Percentiles rank a stretch among this genome's conserved stretches.
phyloP scores from a whole-genome alignment of 2,797 vertebrate genomes.

The Harpagifer antarcticus region DNA sequence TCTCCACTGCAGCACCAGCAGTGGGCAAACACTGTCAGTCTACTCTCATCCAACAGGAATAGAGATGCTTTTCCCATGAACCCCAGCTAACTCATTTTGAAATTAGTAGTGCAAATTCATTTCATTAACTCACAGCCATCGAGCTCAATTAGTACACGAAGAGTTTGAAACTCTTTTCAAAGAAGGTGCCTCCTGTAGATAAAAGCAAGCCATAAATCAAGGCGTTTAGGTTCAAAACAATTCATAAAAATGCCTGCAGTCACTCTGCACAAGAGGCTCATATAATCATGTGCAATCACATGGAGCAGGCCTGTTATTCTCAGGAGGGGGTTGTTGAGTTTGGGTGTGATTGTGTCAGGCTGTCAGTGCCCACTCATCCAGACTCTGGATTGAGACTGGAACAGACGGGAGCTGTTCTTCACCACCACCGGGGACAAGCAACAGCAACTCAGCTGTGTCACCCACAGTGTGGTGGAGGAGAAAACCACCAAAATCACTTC shows the following conservation, averaged over 20 bases:
- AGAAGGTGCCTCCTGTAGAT: slow-evolving; percentile 40
- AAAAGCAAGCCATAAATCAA: slow-evolving; percentile 44
- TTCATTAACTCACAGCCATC: slow-evolving; percentile 56
- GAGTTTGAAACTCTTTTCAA: slow-evolving; percentile 48
- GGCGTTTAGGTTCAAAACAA: slow-evolving; percentile 51
- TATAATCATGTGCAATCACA: slow-evolving; percentile 74
- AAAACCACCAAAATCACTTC: slow-evolving; percentile 47
- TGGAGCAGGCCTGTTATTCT: slow-evolving; percentile 68
- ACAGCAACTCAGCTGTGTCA: slow-evolving; percentile 74
- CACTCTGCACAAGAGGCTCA: slow-evolving; percentile 45
- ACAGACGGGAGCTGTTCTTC: slow-evolving; percentile 81
- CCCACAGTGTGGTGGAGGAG: slow-evolving; percentile 43
- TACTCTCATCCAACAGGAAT: slow-evolving; percentile 53
- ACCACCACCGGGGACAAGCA: slow-evolving; percentile 75
- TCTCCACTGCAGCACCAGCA: slow-evolving; percentile 72
- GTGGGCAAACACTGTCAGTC: slow-evolving; percentile 50
- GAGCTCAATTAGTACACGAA: slow-evolving; percentile 49
- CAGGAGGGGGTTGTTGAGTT: slow-evolving; percentile 71
- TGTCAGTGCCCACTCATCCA: slow-evolving; percentile 79
- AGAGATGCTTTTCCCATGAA: slow-evolving; percentile 42
- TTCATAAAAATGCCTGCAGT: slow-evolving; percentile 53
- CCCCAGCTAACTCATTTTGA: slow-evolving; percentile 41
- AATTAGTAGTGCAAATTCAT: slow-evolving; percentile 58
- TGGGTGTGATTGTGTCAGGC: slow-evolving; percentile 79
- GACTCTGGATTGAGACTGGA: slow-evolving; percentile 63